Conservation (phyloP, 2,797 vertebrate genomes). For the Adrianichthys oophorus region DNA sequence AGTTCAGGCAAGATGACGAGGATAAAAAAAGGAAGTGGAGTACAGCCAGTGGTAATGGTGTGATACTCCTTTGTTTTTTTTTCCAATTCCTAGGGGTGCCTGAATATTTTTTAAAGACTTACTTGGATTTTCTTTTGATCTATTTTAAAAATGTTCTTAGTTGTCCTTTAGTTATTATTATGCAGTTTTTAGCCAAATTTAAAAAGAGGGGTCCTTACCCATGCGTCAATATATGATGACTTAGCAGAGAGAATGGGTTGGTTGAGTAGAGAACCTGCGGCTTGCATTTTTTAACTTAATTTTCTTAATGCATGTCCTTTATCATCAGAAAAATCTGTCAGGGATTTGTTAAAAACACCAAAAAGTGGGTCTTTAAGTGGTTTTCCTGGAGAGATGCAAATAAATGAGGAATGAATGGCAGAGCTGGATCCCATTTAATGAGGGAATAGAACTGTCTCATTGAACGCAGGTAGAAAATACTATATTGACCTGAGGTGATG, state of each 20-base stretch:
- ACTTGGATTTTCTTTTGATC: too few relatives aligned
- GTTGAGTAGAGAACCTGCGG: too few relatives aligned
- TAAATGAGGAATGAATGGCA: constrained; percentile 55
- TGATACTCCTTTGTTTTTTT: constrained; percentile 35
- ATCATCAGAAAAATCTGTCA: too few relatives aligned
- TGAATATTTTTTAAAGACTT: constrained; percentile 66
- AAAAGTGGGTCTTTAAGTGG: constrained; percentile 51
- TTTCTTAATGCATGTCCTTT: too few relatives aligned
- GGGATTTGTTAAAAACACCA: too few relatives aligned
- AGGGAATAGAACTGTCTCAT: constrained; percentile 72
- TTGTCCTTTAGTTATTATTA: too few relatives aligned
- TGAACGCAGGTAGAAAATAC: constrained; percentile 66
- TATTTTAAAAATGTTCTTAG: too few relatives aligned
- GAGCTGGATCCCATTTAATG: constrained; percentile 72
- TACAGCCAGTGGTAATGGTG: constrained; percentile 1
- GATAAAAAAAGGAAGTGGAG: not conserved
- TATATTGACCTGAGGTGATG: constrained; percentile 67
- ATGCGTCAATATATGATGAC: too few relatives aligned
- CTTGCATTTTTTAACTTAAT: too few relatives aligned
- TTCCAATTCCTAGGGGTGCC: constrained; percentile 51
- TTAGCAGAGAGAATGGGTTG: too few relatives aligned
- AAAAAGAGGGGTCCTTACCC: too few relatives aligned
- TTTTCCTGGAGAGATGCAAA: constrained; percentile 71
- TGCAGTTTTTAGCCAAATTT: too few relatives aligned
- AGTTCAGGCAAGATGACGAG: constrained; percentile 9